Conservation (phyloP, 2,888 invertebrate genomes). For the Allolobophora icterica region DNA sequence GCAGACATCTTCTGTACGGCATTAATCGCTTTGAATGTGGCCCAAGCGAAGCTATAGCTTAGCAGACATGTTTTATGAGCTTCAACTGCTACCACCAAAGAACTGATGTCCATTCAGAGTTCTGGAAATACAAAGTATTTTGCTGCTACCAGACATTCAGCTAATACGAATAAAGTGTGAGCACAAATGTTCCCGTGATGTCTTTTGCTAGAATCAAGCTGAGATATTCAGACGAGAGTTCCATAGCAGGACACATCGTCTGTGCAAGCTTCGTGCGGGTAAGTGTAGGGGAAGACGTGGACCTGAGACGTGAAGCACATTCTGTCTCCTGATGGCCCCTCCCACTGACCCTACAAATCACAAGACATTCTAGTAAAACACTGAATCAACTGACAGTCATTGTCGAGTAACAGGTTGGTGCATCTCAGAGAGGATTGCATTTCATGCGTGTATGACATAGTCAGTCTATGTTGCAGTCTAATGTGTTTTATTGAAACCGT, state of each 20-base stretch:
- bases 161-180: neutral
- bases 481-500: too few species aligned
- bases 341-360: conserved; percentile 37
- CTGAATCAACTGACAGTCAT: neutral
- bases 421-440: neutral
- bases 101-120: too few species aligned
- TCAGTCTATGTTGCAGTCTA: too few species aligned
- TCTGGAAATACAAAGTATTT: neutral
- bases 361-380: neutral
- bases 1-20: too few species aligned
- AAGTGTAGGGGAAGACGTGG: conserved; percentile 42
- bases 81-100: too few species aligned
- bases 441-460: neutral
- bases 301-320: conserved; percentile 43
- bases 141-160: neutral
- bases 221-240: conserved; percentile 28
- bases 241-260: conserved; percentile 29
- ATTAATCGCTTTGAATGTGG: too few species aligned
- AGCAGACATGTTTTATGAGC: too few species aligned
- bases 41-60: too few species aligned
- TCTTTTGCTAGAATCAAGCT: neutral
- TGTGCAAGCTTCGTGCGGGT: conserved; percentile 37
- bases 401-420: neutral
- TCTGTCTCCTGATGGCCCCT: conserved; percentile 31
- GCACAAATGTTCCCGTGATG: neutral